Evolutionary conservation across 2,888 invertebrate genomes (phyloP).

Genomic region (Elaeidobius kamerunicus): DNA sequence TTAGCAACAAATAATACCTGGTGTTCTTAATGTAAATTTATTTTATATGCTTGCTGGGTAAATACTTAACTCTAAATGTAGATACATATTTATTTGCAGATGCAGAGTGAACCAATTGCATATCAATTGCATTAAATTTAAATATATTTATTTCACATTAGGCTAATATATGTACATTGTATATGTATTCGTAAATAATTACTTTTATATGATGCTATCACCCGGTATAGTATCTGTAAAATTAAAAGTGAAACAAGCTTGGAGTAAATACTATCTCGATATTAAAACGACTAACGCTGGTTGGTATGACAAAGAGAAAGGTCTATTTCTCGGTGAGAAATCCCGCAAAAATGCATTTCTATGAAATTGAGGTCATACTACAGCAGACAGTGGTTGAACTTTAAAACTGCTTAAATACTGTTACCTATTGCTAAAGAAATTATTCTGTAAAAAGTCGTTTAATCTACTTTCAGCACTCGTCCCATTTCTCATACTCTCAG

Average conservation of each 20-base stretch:
- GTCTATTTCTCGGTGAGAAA: constrained; percentile 24
- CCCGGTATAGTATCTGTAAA: too few relatives aligned
- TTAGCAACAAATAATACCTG: too few relatives aligned
- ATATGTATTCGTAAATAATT: too few relatives aligned
- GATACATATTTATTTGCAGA: too few relatives aligned
- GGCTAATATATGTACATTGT: too few relatives aligned
- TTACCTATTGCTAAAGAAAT: constrained; percentile 24
- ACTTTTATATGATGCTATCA: too few relatives aligned
- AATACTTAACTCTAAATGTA: too few relatives aligned
- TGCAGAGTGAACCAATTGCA: too few relatives aligned
- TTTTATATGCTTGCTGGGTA: too few relatives aligned
- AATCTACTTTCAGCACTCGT: constrained; percentile 10
- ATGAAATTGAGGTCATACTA: constrained; percentile 31
- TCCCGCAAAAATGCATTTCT: constrained; percentile 33
- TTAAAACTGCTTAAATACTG: constrained; percentile 23
- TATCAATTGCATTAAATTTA: too few relatives aligned
- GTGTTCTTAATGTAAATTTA: too few relatives aligned
- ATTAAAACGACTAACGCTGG: constrained; percentile 7
- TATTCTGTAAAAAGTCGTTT: constrained; percentile 15
- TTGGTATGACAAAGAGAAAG: constrained; percentile 27
- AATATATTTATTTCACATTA: too few relatives aligned
- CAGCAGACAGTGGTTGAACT: constrained; percentile 30
- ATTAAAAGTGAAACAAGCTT: constrained; percentile 1
- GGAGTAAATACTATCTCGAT: neutral
- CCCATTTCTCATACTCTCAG: constrained; percentile 17